phyloP scores from a whole-genome alignment of 2,113 vertebrate species.

The Anoplopoma fimbria region DNA sequence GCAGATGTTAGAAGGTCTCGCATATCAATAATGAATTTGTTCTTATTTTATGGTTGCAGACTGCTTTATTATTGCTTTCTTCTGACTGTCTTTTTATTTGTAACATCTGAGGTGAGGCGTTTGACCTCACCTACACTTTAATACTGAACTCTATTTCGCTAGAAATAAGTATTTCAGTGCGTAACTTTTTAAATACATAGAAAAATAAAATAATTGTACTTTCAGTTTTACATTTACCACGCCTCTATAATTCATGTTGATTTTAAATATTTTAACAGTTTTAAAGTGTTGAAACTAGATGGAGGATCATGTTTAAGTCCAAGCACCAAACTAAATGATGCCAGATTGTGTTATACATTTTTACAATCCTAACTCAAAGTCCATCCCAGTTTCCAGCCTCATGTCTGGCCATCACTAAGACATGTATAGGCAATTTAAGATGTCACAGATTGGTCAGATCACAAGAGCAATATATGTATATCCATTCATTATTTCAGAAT shows the following conservation, averaged over 20 bases:
- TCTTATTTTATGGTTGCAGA: neutral
- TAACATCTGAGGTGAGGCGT: neutral
- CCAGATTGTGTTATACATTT: neutral
- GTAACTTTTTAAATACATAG: neutral
- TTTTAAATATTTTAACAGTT: neutral
- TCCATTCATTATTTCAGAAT: neutral
- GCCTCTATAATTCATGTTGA: neutral
- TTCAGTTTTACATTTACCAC: neutral
- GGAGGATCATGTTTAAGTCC: neutral
- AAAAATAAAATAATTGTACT: conserved; percentile 4
- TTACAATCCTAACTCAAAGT: neutral
- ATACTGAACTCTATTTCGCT: neutral
- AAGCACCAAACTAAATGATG: neutral
- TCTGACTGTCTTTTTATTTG: neutral
- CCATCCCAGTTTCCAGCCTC: neutral
- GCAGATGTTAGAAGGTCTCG: neutral
- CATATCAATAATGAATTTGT: neutral
- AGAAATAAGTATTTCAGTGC: neutral
- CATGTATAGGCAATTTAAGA: neutral
- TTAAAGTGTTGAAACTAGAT: neutral
- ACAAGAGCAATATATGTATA: neutral
- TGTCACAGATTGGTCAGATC: conserved; percentile 9
- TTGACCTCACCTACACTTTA: neutral
- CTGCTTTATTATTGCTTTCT: neutral
- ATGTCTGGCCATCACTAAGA: neutral